Conservation (phyloP, 2,113 vertebrate genomes). For the Melanerpes formicivorus region DNA sequence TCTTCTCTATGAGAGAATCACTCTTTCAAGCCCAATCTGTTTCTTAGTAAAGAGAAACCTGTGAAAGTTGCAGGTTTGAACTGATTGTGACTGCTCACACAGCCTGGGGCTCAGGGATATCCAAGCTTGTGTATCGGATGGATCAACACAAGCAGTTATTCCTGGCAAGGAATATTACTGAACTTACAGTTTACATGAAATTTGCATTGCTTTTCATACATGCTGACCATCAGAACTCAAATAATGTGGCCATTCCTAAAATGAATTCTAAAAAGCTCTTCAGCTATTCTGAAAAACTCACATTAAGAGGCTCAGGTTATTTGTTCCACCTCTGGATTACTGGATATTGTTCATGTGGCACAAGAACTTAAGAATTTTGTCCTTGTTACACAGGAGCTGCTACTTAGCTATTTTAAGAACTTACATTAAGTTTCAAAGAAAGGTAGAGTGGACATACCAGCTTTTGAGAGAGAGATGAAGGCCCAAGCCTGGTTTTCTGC, state of each 20-base stretch:
- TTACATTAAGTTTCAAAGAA: background rate
- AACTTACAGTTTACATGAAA: background rate
- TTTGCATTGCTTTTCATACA: background rate
- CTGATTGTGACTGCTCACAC: fast-evolving
- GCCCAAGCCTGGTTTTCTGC: background rate
- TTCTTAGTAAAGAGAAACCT: background rate
- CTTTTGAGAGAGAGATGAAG: background rate
- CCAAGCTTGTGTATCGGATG: background rate
- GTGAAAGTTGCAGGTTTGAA: background rate
- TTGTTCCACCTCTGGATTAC: background rate
- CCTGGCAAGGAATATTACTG: background rate
- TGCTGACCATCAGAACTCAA: background rate
- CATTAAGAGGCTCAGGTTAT: background rate
- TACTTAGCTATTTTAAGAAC: slow-evolving; percentile 24
- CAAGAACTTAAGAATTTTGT: background rate
- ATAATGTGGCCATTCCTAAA: background rate
- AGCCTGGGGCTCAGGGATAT: background rate
- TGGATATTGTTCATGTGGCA: background rate
- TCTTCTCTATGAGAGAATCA: background rate
- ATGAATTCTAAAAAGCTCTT: background rate
- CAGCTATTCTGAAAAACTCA: background rate
- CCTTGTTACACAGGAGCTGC: background rate
- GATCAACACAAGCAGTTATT: background rate
- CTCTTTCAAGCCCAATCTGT: background rate
- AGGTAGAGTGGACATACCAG: background rate